Evolutionary conservation across 1,140 invertebrate species (phyloP), one percentile per base, ranked within the genome.

Genomic region (Potamilus streckersoni): DNA sequence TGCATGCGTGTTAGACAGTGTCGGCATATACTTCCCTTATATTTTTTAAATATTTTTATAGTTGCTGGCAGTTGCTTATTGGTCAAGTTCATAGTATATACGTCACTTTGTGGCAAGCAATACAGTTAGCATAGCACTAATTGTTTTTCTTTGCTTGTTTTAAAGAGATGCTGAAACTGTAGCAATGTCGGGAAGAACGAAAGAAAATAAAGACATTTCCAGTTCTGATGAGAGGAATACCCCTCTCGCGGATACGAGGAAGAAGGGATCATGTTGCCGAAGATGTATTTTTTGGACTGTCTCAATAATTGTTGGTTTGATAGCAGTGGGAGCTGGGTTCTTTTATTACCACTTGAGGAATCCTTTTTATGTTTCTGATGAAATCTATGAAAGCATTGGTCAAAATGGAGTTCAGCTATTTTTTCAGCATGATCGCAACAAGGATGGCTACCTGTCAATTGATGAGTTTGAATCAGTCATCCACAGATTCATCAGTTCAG

Each of bases 401-500:
- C 73, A 81, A 20, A 81, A 79, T 38, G 86, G 85, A 1, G 79
- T 84, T 19, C 76, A 73, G 19, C 71, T 84, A 38, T 86, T 86
- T 69, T 71, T 62, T 17, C 71, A 79, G 60, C 84, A 84, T 79
- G 86, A 88, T 65, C 49, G 78, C 12, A 75, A 87, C 72, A 71
- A 73, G 68, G 84, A 88, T 76, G 81, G 81, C 14, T 76, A 83
- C 17, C 66, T 88, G 27, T 85, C 84, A 11, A 69, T 86, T 17
- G 74, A 74, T 17, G 86, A 88, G 70, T 88, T 83, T 83, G 85
- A 85, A 68, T 80, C 84, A 15, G 63, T 87, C 62, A 80, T 77
- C 60, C 81, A 81, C 63, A 74, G 75, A 38, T 71, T 86, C 11
- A 55, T 81, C 20, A 74, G 73, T 31, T 69, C 69, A n/a, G 74